Evolutionary conservation across 2,113 vertebrate species (phyloP).

Genomic region (Prunella fulvescens): DNA sequence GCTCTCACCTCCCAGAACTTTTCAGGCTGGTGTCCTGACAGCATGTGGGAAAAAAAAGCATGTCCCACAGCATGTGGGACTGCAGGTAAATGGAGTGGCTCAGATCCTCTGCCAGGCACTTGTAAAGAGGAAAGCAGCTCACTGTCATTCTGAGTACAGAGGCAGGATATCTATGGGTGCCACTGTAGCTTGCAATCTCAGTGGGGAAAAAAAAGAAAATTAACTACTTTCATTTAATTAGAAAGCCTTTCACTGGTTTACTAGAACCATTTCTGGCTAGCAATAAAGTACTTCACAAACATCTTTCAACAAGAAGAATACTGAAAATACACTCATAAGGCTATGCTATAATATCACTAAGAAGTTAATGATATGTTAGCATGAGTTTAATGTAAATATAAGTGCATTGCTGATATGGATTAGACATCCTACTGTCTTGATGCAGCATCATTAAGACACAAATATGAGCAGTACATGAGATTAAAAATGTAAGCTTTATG

Average conservation of each 20-base stretch:
- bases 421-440: not conserved
- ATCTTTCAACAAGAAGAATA: not conserved
- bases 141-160: not conserved
- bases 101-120: not conserved
- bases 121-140: not conserved
- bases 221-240: not conserved
- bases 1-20: not conserved
- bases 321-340: not conserved
- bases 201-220: not conserved
- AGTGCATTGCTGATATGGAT: not conserved
- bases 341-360: not conserved
- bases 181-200: not conserved
- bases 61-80: not conserved
- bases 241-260: not conserved
- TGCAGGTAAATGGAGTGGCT: not conserved
- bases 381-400: not conserved
- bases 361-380: not conserved
- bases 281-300: not conserved
- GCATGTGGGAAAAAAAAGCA: no score
- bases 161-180: not conserved
- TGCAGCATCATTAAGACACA: not conserved
- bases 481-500: not conserved
- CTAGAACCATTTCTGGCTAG: not conserved
- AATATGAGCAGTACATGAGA: not conserved
- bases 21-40: not conserved